Evolutionary conservation across 2,113 vertebrate genomes (phyloP).

Genomic region (Sapajus apella): DNA sequence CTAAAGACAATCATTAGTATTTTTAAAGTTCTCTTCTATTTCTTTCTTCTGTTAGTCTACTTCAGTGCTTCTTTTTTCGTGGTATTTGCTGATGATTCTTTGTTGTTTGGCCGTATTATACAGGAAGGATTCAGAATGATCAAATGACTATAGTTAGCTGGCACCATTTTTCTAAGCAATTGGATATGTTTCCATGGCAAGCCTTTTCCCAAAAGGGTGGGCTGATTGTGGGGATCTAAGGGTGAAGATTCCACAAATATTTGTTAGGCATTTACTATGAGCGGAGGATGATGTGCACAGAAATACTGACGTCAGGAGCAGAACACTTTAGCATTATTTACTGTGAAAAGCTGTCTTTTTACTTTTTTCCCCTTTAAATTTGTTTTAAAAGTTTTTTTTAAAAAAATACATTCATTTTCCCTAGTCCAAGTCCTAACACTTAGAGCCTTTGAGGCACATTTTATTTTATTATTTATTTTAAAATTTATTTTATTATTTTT

Average conservation of each 20-base stretch:
- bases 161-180: not conserved
- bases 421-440: not conserved
- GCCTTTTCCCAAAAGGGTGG: not conserved
- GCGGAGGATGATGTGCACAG: not conserved
- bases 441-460: not conserved
- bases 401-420: not conserved
- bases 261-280: not conserved
- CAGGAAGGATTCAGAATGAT: not conserved
- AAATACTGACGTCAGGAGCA: not conserved
- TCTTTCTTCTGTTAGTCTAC: not conserved
- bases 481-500: no score
- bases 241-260: not conserved
- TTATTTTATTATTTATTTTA: no score
- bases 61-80: not conserved
- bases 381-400: not conserved
- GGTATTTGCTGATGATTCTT: not conserved
- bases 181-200: not conserved
- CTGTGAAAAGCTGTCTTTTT: not conserved
- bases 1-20: not conserved
- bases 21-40: not conserved
- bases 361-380: not conserved
- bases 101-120: not conserved
- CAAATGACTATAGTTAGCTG: not conserved
- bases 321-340: not conserved
- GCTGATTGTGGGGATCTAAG: not conserved